Percentiles rank a stretch among this genome's conserved stretches.
phyloP scores from a whole-genome alignment of 2,888 invertebrate genomes.

The Galeopsomyia nigrocyanea region DNA sequence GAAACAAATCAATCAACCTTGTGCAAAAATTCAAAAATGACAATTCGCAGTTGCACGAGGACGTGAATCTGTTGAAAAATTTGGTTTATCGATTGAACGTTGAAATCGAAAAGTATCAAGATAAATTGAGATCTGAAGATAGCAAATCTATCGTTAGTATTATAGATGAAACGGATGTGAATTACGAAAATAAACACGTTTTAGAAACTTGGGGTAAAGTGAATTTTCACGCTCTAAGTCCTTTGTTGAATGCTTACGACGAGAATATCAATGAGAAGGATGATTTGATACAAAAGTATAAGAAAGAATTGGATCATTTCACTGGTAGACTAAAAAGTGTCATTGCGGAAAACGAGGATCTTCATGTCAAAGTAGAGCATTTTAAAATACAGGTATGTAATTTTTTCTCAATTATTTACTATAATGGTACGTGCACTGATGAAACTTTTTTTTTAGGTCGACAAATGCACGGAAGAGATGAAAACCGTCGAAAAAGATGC shows the following conservation, averaged over 20 bases:
- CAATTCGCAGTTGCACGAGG: constrained; percentile 75
- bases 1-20: constrained; percentile 47
- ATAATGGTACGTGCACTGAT: no score
- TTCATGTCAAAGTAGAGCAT: constrained; percentile 72
- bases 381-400: constrained; percentile 65
- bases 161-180: constrained; percentile 60
- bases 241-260: constrained; percentile 83
- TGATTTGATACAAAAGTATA: constrained; percentile 78
- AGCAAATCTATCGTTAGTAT: constrained; percentile 51
- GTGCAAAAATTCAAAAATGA: constrained; percentile 70
- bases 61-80: constrained; percentile 82
- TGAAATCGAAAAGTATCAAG: constrained; percentile 83
- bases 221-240: constrained; percentile 77
- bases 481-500: constrained; percentile 62
- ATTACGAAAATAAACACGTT: constrained; percentile 65
- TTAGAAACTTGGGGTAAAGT: constrained; percentile 72
- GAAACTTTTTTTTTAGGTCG: constrained; percentile 53
- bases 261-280: constrained; percentile 84
- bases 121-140: constrained; percentile 72
- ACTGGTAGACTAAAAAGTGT: constrained; percentile 81
- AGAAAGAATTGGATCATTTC: constrained; percentile 78
- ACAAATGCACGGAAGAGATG: constrained; percentile 60
- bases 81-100: constrained; percentile 84
- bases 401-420: constrained; percentile 24
- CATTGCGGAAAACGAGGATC: constrained; percentile 77